Base-by-base conservation (phyloP, 30 jellyfish, hydroid and myxozoan genomes). In the Nemopilema nomurai region DNA sequence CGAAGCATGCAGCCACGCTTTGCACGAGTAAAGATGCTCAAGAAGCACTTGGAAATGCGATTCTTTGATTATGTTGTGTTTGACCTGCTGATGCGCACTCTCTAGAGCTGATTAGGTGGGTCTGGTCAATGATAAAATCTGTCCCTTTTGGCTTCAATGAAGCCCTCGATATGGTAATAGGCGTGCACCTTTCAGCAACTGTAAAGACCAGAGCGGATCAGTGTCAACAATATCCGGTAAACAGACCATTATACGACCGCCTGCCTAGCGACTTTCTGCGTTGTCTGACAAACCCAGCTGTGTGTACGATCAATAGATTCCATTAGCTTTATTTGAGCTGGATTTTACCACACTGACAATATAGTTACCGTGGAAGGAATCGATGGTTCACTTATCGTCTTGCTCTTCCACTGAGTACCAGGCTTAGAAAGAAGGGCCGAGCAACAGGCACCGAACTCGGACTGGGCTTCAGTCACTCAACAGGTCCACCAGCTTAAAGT, bases 161-260 rank as follows among this genome's bases (percentile, higher is more conserved):
- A 86, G 78, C 19, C 84, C 77, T 86, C 57, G 26, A 16, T 65
- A 57, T 30, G 67, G 74, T 74, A 76, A 25, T 76, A 86, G 96
- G 88, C 87, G 87, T 74, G 78, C 90, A 71, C 86, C 86, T 70
- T 74, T 77, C 89, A 71, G 78, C 96, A 57, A 76, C 29, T 76
- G 65, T 75, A 65, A 76, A 82, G 82, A 62, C 76, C 85, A 33
- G 62, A 49, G 68, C 79, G 67, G 90, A 86, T 86, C 96, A 76
- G 25, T 77, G 96, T 86, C 96, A 86, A 86, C 96, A 86, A 68
- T 68, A 77, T 77, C 96, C 90, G 96, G 78, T 82, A 70, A 77
- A 86, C 29, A 51, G 85, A 67, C 85, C 71, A 82, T 77, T 64
- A 72, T 69, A 30, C 28, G 69, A 53, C 82, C 92, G 84, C 92